Evolutionary conservation across 2,797 vertebrate species (phyloP).

Genomic region (Lateolabrax maculatus): DNA sequence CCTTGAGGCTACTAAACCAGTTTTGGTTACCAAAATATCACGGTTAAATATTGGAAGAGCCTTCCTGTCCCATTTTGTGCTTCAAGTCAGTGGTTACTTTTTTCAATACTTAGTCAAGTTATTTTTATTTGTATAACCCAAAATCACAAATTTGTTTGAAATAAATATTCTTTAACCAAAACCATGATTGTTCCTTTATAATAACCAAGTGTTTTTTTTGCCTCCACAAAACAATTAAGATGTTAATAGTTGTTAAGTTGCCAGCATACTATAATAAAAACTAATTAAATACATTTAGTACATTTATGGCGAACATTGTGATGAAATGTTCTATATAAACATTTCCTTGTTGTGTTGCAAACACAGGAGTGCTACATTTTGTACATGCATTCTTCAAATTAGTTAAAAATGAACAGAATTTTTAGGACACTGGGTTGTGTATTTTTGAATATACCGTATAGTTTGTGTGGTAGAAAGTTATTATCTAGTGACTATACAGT

Average conservation of each 20-base stretch:
- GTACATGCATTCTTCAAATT: not conserved
- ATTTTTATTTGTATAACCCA: not conserved
- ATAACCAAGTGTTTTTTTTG: not conserved
- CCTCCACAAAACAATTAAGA: not conserved
- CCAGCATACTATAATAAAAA: not conserved
- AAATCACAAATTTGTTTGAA: not conserved
- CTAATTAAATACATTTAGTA: not conserved
- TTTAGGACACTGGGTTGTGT: not conserved
- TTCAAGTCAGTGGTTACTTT: not conserved
- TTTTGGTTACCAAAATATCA: not conserved
- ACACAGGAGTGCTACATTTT: not conserved
- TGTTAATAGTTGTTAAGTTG: not conserved
- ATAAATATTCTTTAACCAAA: not conserved
- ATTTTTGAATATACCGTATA: not conserved
- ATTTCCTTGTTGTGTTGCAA: not conserved
- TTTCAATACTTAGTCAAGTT: not conserved
- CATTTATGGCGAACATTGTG: not conserved
- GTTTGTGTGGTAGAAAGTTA: not conserved
- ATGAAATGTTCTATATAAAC: not conserved
- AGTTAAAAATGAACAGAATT: not conserved
- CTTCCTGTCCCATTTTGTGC: not conserved
- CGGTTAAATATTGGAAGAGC: not conserved
- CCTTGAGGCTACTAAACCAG: not conserved
- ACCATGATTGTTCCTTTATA: no score
- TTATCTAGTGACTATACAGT: not conserved